Percentiles rank a stretch among this genome's conserved stretches.
Conservation (phyloP, 2,888 invertebrate genomes). For the Glaucopsyche alexis region DNA sequence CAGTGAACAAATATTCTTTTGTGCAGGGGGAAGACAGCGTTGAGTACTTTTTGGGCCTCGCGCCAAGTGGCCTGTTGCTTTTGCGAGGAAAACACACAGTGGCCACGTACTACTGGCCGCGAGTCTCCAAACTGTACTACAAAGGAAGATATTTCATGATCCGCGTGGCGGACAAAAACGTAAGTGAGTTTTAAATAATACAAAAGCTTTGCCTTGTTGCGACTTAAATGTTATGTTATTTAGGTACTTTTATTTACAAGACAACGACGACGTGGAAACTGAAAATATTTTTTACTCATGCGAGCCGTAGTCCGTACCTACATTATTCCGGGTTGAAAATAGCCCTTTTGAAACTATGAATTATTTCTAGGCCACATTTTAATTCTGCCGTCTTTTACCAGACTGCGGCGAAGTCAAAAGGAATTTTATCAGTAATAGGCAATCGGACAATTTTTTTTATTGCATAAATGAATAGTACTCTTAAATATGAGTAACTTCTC, state of each 20-base stretch:
- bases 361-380: too few relatives aligned
- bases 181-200: conserved; percentile 71
- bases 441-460: too few relatives aligned
- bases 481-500: too few relatives aligned
- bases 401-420: too few relatives aligned
- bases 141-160: conserved; percentile 98
- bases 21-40: conserved; percentile 96
- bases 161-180: conserved; percentile 96
- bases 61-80: conserved; percentile 96
- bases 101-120: conserved; percentile 98
- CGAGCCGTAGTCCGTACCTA: too few relatives aligned
- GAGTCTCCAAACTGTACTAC: conserved; percentile 97
- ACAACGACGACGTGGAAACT: too few relatives aligned
- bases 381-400: too few relatives aligned
- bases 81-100: conserved; percentile 97
- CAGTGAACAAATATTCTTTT: conserved; percentile 37
- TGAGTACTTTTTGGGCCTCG: conserved; percentile 96
- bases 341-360: too few relatives aligned
- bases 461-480: too few relatives aligned
- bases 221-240: neutral
- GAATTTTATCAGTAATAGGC: too few relatives aligned
- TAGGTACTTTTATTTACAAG: neutral
- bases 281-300: too few relatives aligned
- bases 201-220: neutral
- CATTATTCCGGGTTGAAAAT: too few relatives aligned